phyloP scores from a whole-genome alignment of 1,140 invertebrate genomes.

The Tigriopus japonicus region DNA sequence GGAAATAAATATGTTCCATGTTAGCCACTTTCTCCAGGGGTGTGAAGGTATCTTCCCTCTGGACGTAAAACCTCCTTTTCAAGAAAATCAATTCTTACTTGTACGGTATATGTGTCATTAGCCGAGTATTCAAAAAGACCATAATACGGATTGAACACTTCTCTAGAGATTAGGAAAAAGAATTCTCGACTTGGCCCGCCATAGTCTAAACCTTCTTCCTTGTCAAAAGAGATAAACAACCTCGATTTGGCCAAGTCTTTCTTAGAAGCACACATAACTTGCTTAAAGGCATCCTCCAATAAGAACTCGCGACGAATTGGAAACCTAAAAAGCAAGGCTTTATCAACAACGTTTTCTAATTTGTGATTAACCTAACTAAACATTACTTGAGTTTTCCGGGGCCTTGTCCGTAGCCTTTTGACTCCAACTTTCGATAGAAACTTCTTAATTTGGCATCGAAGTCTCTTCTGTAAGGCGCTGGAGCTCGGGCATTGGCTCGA shows the following conservation, averaged over 20 bases:
- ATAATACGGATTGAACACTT: slow-evolving; percentile 95
- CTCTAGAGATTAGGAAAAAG: slow-evolving; percentile 85
- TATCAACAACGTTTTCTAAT: neutral
- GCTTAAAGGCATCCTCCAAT: slow-evolving; percentile 84
- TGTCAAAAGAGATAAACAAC: slow-evolving; percentile 80
- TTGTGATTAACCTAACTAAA: too few relatives aligned
- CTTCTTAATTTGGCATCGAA: slow-evolving; percentile 87
- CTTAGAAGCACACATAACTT: slow-evolving; percentile 88
- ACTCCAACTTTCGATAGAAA: slow-evolving; percentile 86
- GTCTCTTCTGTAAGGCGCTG: slow-evolving; percentile 69
- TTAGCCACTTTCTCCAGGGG: neutral
- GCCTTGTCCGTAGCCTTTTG: slow-evolving; percentile 88
- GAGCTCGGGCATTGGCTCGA: slow-evolving; percentile 50
- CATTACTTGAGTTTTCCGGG: slow-evolving; percentile 80
- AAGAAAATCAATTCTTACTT: slow-evolving; percentile 25
- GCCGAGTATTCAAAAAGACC: slow-evolving; percentile 95
- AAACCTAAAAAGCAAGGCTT: slow-evolving; percentile 37
- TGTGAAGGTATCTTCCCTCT: neutral
- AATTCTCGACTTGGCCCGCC: slow-evolving; percentile 89
- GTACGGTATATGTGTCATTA: slow-evolving; percentile 91
- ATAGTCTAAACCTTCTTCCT: slow-evolving; percentile 92
- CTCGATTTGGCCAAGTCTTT: slow-evolving; percentile 88
- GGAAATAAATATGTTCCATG: neutral
- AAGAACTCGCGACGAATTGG: slow-evolving; percentile 80
- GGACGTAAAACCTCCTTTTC: too few relatives aligned